Percentiles rank a stretch among this genome's conserved stretches.
Evolutionary conservation across 92 coral and sea anemone species (phyloP).

Genomic region (Epizoanthus rinbou): DNA sequence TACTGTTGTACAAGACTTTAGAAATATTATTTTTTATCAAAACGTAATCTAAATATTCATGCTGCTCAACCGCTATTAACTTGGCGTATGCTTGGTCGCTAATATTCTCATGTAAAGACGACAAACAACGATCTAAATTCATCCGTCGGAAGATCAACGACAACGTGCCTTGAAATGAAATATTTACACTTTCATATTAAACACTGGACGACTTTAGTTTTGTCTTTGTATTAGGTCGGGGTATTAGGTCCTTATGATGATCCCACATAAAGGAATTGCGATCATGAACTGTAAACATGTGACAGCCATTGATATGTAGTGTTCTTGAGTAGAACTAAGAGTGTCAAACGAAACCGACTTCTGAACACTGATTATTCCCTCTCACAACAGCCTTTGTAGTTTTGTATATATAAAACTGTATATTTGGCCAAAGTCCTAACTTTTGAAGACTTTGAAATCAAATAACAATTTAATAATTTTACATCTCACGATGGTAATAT

Average conservation of each 20-base stretch:
- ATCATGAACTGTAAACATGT: not conserved
- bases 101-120: not conserved
- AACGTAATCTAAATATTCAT: conserved; percentile 26
- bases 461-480: too few species aligned
- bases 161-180: too few species aligned
- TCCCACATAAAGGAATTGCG: not conserved
- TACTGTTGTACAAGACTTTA: conserved; percentile 26
- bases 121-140: conserved; percentile 1
- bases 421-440: too few species aligned
- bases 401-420: too few species aligned
- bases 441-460: too few species aligned
- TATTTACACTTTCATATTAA: too few species aligned
- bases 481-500: too few species aligned
- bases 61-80: not conserved
- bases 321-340: conserved; percentile 20
- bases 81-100: not conserved
- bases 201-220: not conserved
- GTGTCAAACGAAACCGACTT: not conserved
- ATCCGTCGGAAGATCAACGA: too few species aligned
- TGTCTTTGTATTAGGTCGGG: not conserved
- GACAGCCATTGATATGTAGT: conserved; percentile 13
- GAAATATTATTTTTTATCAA: not conserved
- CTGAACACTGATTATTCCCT: not conserved
- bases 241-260: conserved; percentile 4
- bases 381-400: too few species aligned